Evolutionary conservation across 2,888 invertebrate species (phyloP).

Genomic region (Mesoligia furuncula): DNA sequence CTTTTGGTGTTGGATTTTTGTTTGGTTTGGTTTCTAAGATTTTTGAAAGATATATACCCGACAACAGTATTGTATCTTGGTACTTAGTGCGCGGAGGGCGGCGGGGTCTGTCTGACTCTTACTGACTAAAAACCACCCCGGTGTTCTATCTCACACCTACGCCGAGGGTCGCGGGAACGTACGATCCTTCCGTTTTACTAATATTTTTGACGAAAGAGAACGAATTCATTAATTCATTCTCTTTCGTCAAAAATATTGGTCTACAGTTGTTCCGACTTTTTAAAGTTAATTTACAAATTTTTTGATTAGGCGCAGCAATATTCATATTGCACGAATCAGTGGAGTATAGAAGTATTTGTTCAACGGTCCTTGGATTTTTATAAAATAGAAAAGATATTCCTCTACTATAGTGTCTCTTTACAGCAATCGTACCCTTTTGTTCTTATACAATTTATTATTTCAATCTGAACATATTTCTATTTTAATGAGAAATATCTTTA

Average conservation of each 20-base stretch:
- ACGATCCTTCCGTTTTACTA: too few species aligned
- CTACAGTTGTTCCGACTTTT: not conserved
- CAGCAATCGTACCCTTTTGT: not conserved
- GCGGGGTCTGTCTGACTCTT: too few species aligned
- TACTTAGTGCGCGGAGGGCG: not conserved
- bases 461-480: not conserved
- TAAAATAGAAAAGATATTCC: not conserved
- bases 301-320: not conserved
- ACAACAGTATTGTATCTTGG: not conserved
- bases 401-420: not conserved
- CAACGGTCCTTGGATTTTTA: not conserved
- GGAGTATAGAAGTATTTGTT: not conserved
- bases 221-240: too few species aligned
- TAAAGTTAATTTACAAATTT: not conserved
- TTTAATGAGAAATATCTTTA: not conserved
- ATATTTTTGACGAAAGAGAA: too few species aligned
- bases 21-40: not conserved
- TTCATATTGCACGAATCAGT: not conserved
- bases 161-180: too few species aligned
- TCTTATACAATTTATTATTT: too few species aligned
- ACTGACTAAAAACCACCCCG: too few species aligned
- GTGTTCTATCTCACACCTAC: too few species aligned
- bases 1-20: not conserved
- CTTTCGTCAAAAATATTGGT: too few species aligned
- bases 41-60: not conserved